Evolutionary conservation across 2,797 vertebrate genomes (phyloP).

Genomic region (Pseudocheirus occidentalis): DNA sequence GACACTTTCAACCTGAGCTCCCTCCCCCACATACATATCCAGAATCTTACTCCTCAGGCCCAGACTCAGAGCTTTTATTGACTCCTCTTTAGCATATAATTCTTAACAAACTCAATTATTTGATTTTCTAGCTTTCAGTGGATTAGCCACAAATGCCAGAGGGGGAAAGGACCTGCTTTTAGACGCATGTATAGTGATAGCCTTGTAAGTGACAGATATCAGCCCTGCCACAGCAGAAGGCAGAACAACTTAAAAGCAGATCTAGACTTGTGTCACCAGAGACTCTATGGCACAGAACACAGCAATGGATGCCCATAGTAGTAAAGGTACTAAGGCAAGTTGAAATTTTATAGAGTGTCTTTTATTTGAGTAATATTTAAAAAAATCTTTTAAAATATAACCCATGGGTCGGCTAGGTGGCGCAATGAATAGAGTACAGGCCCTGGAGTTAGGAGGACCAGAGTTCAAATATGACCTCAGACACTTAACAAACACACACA

Average conservation of each 20-base stretch:
- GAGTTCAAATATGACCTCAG: too few relatives aligned
- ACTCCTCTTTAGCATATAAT: background rate
- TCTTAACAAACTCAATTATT: constrained; percentile 2
- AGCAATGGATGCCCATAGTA: background rate
- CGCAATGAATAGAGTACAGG: too few relatives aligned
- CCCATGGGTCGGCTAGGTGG: background rate
- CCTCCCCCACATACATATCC: background rate
- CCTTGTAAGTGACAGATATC: background rate
- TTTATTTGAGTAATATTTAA: background rate
- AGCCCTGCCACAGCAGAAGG: background rate
- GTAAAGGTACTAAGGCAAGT: background rate
- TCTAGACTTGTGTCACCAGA: background rate
- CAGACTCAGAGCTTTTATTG: background rate
- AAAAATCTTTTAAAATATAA: background rate
- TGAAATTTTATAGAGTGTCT: background rate
- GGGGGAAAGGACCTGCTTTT: background rate
- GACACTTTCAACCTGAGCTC: background rate
- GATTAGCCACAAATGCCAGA: background rate
- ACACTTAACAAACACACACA: too few relatives aligned
- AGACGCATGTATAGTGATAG: background rate
- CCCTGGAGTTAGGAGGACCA: too few relatives aligned
- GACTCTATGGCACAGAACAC: background rate
- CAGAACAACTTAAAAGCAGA: background rate
- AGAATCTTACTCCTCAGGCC: background rate
- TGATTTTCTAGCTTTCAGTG: background rate